Evolutionary conservation across 2,888 invertebrate genomes (phyloP).

Genomic region (Pachycephus smyrnensis): DNA sequence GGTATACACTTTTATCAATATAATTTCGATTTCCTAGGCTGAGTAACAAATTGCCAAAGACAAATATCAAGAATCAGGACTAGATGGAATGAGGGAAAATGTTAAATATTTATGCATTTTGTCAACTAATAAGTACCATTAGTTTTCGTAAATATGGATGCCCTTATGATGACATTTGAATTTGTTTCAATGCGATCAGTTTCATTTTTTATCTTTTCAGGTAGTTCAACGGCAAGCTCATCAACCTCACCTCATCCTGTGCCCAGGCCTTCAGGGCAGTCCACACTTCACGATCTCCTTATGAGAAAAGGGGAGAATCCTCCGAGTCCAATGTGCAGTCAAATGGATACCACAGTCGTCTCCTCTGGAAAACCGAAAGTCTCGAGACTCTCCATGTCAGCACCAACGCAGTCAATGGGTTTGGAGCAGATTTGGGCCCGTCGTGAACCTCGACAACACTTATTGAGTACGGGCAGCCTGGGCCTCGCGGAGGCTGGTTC

Average conservation of each 20-base stretch:
- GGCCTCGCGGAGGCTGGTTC: slow-evolving; percentile 83
- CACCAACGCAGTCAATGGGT: slow-evolving; percentile 83
- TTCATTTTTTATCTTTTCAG: slow-evolving; percentile 30
- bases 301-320: slow-evolving; percentile 74
- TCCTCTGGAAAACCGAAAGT: slow-evolving; percentile 73
- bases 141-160: neutral
- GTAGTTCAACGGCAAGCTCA: slow-evolving; percentile 62
- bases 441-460: slow-evolving; percentile 87
- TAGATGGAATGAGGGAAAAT: neutral
- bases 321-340: slow-evolving; percentile 51
- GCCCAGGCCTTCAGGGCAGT: slow-evolving; percentile 58
- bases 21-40: neutral
- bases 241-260: slow-evolving; percentile 63
- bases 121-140: neutral
- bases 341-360: slow-evolving; percentile 68
- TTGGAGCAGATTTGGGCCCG: slow-evolving; percentile 88
- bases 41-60: neutral
- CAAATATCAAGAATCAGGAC: neutral
- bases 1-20: slow-evolving; percentile 37
- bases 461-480: slow-evolving; percentile 84
- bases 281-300: slow-evolving; percentile 76
- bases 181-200: slow-evolving; percentile 13
- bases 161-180: neutral
- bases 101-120: neutral
- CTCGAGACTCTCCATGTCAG: slow-evolving; percentile 85